Evolutionary conservation across 2,888 invertebrate species (phyloP).

Genomic region (Aporophyla nigra): DNA sequence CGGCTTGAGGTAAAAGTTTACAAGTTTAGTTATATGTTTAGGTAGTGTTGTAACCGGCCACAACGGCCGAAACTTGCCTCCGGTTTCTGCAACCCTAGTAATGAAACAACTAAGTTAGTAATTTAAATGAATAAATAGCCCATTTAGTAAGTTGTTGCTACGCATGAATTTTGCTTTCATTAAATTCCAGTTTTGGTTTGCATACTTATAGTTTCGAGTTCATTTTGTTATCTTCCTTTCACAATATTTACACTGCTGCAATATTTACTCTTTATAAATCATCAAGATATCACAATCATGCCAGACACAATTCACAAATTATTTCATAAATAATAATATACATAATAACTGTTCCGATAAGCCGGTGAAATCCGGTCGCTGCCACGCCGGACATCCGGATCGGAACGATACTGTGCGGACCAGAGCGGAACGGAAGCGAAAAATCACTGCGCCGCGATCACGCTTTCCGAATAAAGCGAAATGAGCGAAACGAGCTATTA

Average conservation of each 20-base stretch:
- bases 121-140: slow-evolving; percentile 20
- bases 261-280: slow-evolving; percentile 23
- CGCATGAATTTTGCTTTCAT: neutral
- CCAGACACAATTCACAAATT: slow-evolving; percentile 34
- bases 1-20: slow-evolving; percentile 4
- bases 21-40: slow-evolving; percentile 11
- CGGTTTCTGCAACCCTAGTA: slow-evolving; percentile 21
- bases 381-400: slow-evolving; percentile 58
- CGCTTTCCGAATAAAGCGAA: slow-evolving; percentile 53
- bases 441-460: slow-evolving; percentile 58
- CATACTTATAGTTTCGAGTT: neutral
- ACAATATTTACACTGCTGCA: slow-evolving; percentile 8
- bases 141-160: neutral
- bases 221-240: slow-evolving; percentile 4
- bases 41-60: neutral
- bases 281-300: slow-evolving; percentile 23
- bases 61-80: neutral
- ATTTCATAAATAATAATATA: slow-evolving; percentile 45
- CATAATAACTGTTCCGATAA: slow-evolving; percentile 57
- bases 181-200: neutral
- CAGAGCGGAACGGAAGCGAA: slow-evolving; percentile 54
- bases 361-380: slow-evolving; percentile 36
- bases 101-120: neutral
- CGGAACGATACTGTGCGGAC: slow-evolving; percentile 51
- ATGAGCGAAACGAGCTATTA: slow-evolving; percentile 49